A percentile compares a stretch with the other conserved stretches of the same genome.
Evolutionary conservation across 2,888 invertebrate species (phyloP).

Genomic region (Megalurothrips usitatus): DNA sequence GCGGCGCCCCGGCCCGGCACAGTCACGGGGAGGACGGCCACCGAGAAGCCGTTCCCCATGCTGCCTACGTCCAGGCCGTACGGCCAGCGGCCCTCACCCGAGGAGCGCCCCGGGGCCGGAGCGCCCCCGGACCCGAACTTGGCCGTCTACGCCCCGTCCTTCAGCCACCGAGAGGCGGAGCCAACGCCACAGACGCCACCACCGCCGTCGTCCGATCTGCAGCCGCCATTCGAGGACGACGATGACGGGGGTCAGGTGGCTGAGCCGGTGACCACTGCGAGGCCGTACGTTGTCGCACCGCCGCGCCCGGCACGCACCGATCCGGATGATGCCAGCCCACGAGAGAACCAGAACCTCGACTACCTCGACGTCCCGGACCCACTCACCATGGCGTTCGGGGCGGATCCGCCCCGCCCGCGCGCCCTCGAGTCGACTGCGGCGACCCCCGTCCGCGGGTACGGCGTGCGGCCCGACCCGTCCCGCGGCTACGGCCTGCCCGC

Average conservation of each 20-base stretch:
- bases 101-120: too few species aligned
- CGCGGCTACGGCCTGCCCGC: background rate
- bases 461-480: background rate
- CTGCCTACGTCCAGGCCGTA: background rate
- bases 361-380: background rate
- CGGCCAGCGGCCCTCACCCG: too few species aligned
- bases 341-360: background rate
- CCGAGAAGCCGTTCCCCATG: background rate
- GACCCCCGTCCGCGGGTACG: background rate
- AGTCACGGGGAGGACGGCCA: background rate
- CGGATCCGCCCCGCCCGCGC: background rate
- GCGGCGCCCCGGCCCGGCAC: background rate
- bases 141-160: slow-evolving; percentile 5
- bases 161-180: background rate
- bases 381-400: background rate
- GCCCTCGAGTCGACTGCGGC: background rate
- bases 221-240: background rate
- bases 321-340: background rate
- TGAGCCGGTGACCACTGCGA: background rate
- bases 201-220: background rate
- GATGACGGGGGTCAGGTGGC: background rate
- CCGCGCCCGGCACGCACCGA: background rate
- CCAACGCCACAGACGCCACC: background rate
- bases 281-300: background rate
- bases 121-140: background rate